Percentiles rank a stretch among this genome's conserved stretches.
Conservation (phyloP, 53 echinoderm and acorn worm genomes). For the Temnopleurus reevesii region DNA sequence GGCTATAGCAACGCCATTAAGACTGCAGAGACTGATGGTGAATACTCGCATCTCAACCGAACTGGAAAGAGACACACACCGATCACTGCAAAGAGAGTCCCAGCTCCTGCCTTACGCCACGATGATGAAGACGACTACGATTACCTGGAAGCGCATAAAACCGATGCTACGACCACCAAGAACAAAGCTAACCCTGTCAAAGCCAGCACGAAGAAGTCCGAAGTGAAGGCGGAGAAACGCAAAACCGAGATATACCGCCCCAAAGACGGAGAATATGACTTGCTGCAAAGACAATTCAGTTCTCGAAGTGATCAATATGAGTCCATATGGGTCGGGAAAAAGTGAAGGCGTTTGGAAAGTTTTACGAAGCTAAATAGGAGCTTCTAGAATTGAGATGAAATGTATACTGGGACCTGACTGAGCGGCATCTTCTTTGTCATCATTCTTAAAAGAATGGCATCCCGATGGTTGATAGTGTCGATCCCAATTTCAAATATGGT, state of each 20-base stretch:
- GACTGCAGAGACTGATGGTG: constrained; percentile 41
- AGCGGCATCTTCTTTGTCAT: too few species aligned
- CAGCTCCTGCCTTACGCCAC: constrained; percentile 45
- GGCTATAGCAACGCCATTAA: constrained; percentile 40
- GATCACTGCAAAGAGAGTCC: background rate
- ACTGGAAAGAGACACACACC: background rate
- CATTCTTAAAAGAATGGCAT: too few species aligned
- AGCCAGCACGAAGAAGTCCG: background rate
- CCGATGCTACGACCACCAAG: background rate
- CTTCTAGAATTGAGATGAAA: too few species aligned
- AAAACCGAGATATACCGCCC: background rate
- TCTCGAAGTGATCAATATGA: constrained; percentile 28
- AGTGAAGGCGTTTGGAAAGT: background rate
- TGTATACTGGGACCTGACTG: too few species aligned
- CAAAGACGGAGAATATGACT: constrained; percentile 1
- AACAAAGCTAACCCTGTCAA: background rate
- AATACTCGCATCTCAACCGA: constrained; percentile 53
- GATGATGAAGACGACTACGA: constrained; percentile 55
- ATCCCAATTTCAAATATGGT: too few species aligned
- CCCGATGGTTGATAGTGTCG: too few species aligned
- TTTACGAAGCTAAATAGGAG: background rate
- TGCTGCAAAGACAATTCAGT: constrained; percentile 51
- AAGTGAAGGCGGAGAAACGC: background rate
- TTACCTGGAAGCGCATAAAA: constrained; percentile 29
- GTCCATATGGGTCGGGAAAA: constrained; percentile 45